Evolutionary conservation across 1,140 invertebrate species (phyloP).

Genomic region (Episyrphus balteatus): DNA sequence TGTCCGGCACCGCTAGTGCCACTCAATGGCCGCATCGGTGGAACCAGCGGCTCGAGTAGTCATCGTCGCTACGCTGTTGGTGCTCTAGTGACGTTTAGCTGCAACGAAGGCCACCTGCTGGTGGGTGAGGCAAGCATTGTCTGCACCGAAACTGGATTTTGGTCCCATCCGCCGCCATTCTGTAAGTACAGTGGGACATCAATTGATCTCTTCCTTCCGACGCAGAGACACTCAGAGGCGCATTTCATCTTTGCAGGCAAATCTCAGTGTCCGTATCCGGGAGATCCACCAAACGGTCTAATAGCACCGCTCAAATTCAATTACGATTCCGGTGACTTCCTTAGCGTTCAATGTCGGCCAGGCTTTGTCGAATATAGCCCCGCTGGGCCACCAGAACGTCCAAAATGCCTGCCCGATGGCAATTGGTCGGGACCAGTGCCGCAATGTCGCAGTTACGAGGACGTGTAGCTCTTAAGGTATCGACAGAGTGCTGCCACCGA

Average conservation of each 20-base stretch:
- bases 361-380: slow-evolving; percentile 46
- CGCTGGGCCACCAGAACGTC: slow-evolving; percentile 35
- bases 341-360: slow-evolving; percentile 58
- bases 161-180: slow-evolving; percentile 74
- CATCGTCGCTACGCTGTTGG: slow-evolving; percentile 54
- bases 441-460: slow-evolving; percentile 40
- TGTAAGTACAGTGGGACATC: slow-evolving; percentile 42
- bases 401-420: slow-evolving; percentile 40
- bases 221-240: slow-evolving; percentile 5
- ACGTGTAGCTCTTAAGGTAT: slow-evolving; percentile 24
- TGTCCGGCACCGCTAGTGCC: slow-evolving; percentile 62
- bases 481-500: too few species aligned
- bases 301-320: slow-evolving; percentile 62
- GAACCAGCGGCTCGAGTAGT: slow-evolving; percentile 33
- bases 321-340: slow-evolving; percentile 62
- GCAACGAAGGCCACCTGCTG: slow-evolving; percentile 55
- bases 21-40: slow-evolving; percentile 55
- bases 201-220: slow-evolving; percentile 1
- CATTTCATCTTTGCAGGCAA: slow-evolving; percentile 44
- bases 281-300: slow-evolving; percentile 57
- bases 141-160: slow-evolving; percentile 74
- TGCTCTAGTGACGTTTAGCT: slow-evolving; percentile 66
- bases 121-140: slow-evolving; percentile 69
- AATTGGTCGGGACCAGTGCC: slow-evolving; percentile 40
- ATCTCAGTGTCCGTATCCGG: slow-evolving; percentile 60